A percentile compares a stretch with the other conserved stretches of the same genome.
Conservation (phyloP, 1,140 invertebrate genomes). For the Metaphire vulgaris region DNA sequence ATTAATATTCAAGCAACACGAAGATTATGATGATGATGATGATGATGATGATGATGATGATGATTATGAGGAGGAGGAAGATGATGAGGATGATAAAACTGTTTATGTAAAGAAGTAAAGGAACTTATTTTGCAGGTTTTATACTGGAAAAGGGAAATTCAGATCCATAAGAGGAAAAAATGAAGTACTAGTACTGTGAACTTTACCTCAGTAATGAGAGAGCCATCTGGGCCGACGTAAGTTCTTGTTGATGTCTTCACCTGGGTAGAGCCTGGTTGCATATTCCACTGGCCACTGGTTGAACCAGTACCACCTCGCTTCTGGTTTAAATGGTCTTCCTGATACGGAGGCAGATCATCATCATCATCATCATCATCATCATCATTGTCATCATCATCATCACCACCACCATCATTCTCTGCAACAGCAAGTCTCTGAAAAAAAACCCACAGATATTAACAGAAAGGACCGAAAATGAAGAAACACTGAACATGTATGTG, state of each 20-base stretch:
- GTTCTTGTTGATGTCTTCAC: background rate
- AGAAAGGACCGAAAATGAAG: no score
- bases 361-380: background rate
- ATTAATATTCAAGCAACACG: no score
- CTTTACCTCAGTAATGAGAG: conserved; percentile 14
- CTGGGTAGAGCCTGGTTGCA: background rate
- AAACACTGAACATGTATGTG: no score
- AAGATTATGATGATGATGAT: no score
- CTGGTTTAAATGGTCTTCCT: background rate
- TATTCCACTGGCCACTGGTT: background rate
- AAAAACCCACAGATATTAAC: no score
- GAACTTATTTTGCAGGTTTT: background rate
- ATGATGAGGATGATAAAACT: no score
- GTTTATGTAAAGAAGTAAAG: background rate
- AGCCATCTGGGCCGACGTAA: conserved; percentile 2
- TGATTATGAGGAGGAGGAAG: no score
- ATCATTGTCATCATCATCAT: no score
- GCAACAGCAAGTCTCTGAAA: no score
- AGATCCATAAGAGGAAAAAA: background rate
- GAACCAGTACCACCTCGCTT: background rate
- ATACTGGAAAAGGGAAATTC: background rate
- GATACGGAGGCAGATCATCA: background rate
- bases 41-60: no score
- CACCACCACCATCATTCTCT: no score
- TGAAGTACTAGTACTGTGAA: background rate